Conservation (phyloP, 2,888 invertebrate genomes). For the Mimachlamys varia region DNA sequence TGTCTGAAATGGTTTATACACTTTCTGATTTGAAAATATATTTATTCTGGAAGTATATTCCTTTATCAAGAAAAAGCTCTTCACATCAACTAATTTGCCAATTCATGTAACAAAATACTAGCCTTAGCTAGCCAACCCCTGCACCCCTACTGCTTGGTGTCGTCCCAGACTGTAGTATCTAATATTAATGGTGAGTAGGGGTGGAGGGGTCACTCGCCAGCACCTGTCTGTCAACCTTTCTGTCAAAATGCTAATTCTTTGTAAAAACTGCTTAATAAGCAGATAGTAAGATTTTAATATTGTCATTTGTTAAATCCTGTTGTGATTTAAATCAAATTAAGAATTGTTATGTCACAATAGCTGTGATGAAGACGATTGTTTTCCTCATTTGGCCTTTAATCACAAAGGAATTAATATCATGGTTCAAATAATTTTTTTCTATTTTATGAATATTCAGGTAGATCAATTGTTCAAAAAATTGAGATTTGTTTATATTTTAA, state of each 20-base stretch:
- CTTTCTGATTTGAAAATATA: not conserved
- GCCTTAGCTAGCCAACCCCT: not conserved
- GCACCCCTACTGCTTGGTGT: conserved; percentile 9
- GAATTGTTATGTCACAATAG: too few species aligned
- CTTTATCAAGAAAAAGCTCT: conserved; percentile 5
- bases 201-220: not conserved
- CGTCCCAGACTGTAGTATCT: not conserved
- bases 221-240: not conserved
- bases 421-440: too few species aligned
- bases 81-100: not conserved
- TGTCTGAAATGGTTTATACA: not conserved
- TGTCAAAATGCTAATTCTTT: conserved; percentile 37
- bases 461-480: too few species aligned
- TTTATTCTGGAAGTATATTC: not conserved
- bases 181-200: not conserved
- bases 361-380: too few species aligned
- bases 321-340: not conserved
- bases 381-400: too few species aligned
- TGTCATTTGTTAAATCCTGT: not conserved
- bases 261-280: not conserved
- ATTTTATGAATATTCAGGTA: too few species aligned
- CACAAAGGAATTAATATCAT: too few species aligned
- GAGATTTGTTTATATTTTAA: too few species aligned
- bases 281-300: too few species aligned
- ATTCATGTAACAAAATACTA: not conserved